These are phyloP conservation scores for Cepaea nemoralis DNA, from an alignment of 1,140 invertebrate species.

Conservation along the genomic window DNA sequence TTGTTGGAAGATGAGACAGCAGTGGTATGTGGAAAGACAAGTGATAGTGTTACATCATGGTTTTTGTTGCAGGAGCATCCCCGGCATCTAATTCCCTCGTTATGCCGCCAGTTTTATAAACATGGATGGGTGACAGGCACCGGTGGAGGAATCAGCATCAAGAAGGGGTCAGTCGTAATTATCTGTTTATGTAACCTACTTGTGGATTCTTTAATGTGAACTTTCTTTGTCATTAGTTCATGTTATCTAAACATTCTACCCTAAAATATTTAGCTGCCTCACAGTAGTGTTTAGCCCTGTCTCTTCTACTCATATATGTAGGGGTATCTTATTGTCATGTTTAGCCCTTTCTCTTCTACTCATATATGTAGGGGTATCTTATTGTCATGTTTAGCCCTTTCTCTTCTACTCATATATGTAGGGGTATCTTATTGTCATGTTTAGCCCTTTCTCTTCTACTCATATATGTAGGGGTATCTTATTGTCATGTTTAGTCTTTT, in stretches of 20 bases:
- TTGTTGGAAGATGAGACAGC: no score
- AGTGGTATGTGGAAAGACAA: background rate
- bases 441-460: no score
- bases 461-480: no score
- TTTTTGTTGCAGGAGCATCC: constrained; percentile 77
- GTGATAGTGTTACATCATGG: background rate
- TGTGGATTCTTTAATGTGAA: background rate
- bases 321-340: no score
- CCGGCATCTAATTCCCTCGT: constrained; percentile 86
- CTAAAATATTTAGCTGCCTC: constrained; percentile 58
- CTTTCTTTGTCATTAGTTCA: background rate
- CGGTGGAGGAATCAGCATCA: constrained; percentile 93
- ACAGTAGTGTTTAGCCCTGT: no score
- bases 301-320: no score
- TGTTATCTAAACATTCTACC: background rate
- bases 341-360: no score
- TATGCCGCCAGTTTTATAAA: constrained; percentile 91
- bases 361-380: no score
- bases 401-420: no score
- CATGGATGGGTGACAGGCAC: constrained; percentile 96
- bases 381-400: no score
- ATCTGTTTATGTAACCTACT: background rate
- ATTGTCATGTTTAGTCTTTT: no score
- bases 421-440: no score
- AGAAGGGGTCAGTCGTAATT: constrained; percentile 78